Conservation (phyloP, 2,888 invertebrate genomes). For the Caprella mutica region DNA sequence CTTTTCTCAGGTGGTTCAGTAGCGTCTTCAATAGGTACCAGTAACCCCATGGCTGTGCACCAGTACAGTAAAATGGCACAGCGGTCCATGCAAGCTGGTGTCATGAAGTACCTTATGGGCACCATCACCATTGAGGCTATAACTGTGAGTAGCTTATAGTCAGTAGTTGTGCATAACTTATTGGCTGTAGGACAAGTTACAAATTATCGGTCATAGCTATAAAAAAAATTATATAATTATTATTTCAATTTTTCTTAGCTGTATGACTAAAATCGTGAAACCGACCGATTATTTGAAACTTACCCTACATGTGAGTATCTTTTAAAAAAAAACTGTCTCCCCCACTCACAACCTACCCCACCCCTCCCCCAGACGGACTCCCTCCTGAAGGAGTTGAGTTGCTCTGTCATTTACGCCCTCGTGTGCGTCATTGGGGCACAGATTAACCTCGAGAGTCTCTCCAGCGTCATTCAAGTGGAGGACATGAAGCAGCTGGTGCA, state of each 20-base stretch:
- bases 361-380: conserved; percentile 21
- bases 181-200: too few relatives aligned
- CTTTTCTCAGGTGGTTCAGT: too few relatives aligned
- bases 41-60: background rate
- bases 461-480: conserved; percentile 3
- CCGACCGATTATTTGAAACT: too few relatives aligned
- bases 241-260: too few relatives aligned
- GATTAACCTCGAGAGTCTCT: conserved; percentile 1
- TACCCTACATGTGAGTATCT: too few relatives aligned
- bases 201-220: too few relatives aligned
- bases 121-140: conserved; percentile 20
- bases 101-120: conserved; percentile 23
- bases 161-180: too few relatives aligned
- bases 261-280: too few relatives aligned
- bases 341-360: too few relatives aligned
- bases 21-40: background rate
- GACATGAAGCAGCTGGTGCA: conserved; percentile 20
- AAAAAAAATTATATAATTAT: too few relatives aligned
- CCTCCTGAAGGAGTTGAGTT: conserved; percentile 17
- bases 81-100: conserved; percentile 24
- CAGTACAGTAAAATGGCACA: conserved; percentile 27
- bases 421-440: conserved; percentile 22
- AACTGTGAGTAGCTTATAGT: conserved; percentile 11
- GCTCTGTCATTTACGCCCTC: conserved; percentile 27
- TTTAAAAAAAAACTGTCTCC: too few relatives aligned